Base-by-base conservation (phyloP, 1,140 invertebrate species). In the Conus ventricosus region DNA sequence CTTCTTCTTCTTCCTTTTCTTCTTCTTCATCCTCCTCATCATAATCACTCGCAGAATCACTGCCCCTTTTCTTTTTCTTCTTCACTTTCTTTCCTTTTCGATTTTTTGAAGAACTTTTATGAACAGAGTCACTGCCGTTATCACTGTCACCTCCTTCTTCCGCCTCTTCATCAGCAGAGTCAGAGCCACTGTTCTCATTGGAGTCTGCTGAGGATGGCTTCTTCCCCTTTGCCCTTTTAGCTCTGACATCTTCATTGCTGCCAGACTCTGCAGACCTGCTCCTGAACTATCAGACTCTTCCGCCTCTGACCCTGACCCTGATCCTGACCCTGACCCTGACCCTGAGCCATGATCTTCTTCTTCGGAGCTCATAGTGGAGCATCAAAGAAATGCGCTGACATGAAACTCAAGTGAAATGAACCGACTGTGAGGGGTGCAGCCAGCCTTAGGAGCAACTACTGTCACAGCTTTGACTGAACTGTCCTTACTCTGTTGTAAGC, bases 341-440 rank as follows among this genome's bases (percentile, higher is more conserved):
- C 53, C 84, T 27, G 83, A 25, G 17, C 8, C 55, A 39, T 51
- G 76, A 4, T 76, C 84, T 27, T 87, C 84, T 78, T 87, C 85
- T 25, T 75, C 85, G 54, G 85, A 87, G 25, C 75, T 78, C 85
- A 87, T 87, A 5, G 17, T 85, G 84, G 39, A 71, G 20, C 67
- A 6, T 23, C 20, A 23, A 71, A n/a, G 67, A 7, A 20, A 63
- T 39, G 39, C 1, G 15, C 8, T 8, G 57, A 4, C 57, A 60
- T 15, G 15, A 60, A 60, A 60, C 57, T 15, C 57, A 60, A 2
- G 15, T 15, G 8, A 60, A 60, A 11, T 60, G 8, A 60, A 60
- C 57, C 1, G 57, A 15, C 0, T 2, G 57, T 2, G 57, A 60
- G 15, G 57, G 57, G 57, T 15, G 15, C 57, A 60, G 57, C 8